These are phyloP conservation scores for Lepidurus packardi DNA, from an alignment of 1,140 invertebrate genomes.

Conservation along the genomic window DNA sequence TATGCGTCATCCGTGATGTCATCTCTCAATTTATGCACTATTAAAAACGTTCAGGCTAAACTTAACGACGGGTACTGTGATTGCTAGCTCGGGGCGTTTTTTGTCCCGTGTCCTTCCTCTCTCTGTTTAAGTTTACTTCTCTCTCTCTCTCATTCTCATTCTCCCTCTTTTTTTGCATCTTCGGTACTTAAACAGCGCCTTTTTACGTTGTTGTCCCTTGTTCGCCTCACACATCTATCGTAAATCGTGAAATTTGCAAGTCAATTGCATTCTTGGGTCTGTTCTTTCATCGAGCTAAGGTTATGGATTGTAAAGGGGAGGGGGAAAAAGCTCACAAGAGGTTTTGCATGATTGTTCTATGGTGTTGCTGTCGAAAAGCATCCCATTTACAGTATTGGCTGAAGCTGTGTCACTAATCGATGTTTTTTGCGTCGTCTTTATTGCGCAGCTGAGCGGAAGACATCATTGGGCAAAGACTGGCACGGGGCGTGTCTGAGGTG, in stretches of 20 bases:
- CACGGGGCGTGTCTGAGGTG: constrained; percentile 65
- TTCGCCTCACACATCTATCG: background rate
- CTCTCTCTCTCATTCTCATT: background rate
- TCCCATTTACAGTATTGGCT: constrained; percentile 21
- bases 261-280: background rate
- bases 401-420: background rate
- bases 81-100: constrained; percentile 15
- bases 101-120: background rate
- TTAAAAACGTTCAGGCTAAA: background rate
- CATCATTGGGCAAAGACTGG: constrained; percentile 74
- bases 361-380: constrained; percentile 3
- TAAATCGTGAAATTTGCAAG: constrained; percentile 11
- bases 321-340: too few species aligned
- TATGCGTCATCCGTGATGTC: constrained; percentile 7
- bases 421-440: constrained; percentile 34
- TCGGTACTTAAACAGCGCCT: background rate
- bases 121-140: background rate
- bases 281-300: too few species aligned
- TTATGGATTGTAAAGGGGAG: too few species aligned
- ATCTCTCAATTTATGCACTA: constrained; percentile 6
- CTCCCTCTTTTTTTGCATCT: background rate
- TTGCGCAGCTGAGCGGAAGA: constrained; percentile 67
- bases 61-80: background rate
- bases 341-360: too few species aligned
- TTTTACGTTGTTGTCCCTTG: background rate